Evolutionary conservation across 2,888 invertebrate species (phyloP).

Genomic region (Ophioninae sp.): DNA sequence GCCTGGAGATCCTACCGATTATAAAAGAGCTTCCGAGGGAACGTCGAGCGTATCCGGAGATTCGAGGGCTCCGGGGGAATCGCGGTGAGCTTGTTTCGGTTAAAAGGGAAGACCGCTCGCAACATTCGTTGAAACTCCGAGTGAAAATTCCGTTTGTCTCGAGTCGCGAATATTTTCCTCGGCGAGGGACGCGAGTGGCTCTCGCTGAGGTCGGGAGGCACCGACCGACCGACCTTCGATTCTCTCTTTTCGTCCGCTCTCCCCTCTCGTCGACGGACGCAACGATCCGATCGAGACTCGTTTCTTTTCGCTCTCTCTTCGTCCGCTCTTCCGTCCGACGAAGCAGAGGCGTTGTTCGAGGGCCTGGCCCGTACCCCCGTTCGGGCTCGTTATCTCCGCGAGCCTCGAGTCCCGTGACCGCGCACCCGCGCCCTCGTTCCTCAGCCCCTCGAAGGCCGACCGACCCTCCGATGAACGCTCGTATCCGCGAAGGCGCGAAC

Average conservation of each 20-base stretch:
- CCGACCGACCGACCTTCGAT: constrained; percentile 3
- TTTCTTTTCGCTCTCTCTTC: neutral
- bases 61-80: too few species aligned
- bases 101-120: too few species aligned
- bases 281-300: constrained; percentile 13
- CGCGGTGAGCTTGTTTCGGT: too few species aligned
- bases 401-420: constrained; percentile 63
- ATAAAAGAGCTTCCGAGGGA: too few species aligned
- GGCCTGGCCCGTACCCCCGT: constrained; percentile 11
- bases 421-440: constrained; percentile 34
- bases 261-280: neutral
- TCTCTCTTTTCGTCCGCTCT: constrained; percentile 7
- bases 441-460: constrained; percentile 4
- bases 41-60: too few species aligned
- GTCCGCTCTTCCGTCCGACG: neutral
- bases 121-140: too few species aligned
- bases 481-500: constrained; percentile 70
- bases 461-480: constrained; percentile 71
- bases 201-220: neutral
- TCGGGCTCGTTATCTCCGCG: constrained; percentile 70
- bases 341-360: constrained; percentile 29
- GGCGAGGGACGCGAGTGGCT: too few species aligned
- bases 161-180: too few species aligned
- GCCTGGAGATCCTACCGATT: too few species aligned
- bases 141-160: too few species aligned